Evolutionary conservation across 2,888 invertebrate genomes (phyloP), one percentile per base, ranked within the genome.

Genomic region (Argyra leucocephala): DNA sequence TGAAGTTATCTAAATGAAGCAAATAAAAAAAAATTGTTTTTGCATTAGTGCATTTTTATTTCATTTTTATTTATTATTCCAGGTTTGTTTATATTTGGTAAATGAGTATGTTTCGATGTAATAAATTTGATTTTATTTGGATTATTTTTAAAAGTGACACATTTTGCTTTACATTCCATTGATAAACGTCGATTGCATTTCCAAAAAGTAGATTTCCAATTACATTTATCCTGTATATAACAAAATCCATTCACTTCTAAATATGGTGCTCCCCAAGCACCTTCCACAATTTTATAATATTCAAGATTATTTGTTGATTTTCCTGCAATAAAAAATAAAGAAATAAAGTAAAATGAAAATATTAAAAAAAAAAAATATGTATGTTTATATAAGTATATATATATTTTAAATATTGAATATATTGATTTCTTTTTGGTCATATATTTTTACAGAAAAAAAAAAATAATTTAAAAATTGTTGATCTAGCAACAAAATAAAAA

Each of bases 171-270:
- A 57, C 69, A 70, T n/a, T 66, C 64, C n/a, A 57, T 48, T 18
- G 65, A 58, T 48, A 66, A 64, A 58, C 63, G 31, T 59, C 62
- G 66, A n/a, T 66, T 65, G 21, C 70, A 69, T n/a, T 68, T 64
- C 68, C 69, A 70, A 58, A 69, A 70, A 18, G 64, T 66, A 22
- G 63, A 63, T n/a, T 36, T 22, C 22, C 57, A 58, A 57, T 66
- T 69, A 9, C 62, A 63, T 66, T 70, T 70, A 57, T 70, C 68
- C 12, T 67, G 63, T 57, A 67, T 66, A 64, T 65, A 70, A 36
- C 68, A 67, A 65, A 37, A 69, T 21, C 64, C 66, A 36, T 22
- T 62, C 1, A 69, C 21, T 22, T 67, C 36, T 31, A 67, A 63
- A 59, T 66, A 66, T 24, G 66, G 58, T 21, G 66, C 64, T 12